Percentiles rank a stretch among this genome's conserved stretches.
These are phyloP conservation scores for Delichon dasypus DNA, from an alignment of 2,797 vertebrate species.

Conservation along the genomic window DNA sequence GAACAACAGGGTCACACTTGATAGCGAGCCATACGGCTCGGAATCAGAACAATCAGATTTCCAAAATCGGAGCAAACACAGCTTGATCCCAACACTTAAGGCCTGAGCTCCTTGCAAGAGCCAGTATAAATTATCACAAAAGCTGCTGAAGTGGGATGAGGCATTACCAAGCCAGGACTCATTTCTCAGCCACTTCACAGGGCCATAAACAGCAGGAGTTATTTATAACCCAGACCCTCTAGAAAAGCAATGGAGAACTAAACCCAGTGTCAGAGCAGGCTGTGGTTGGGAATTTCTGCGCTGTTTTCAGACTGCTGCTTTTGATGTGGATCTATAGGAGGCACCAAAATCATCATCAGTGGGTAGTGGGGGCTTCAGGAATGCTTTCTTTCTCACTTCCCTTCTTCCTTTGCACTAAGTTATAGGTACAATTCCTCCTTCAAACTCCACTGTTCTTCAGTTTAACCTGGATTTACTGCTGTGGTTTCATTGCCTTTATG, in stretches of 20 bases:
- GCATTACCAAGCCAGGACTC: slow-evolving; percentile 1
- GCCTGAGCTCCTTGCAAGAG: neutral
- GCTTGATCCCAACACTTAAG: neutral
- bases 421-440: neutral
- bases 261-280: neutral
- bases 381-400: neutral
- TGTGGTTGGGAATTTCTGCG: neutral
- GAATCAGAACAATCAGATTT: neutral
- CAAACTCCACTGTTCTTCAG: neutral
- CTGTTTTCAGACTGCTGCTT: neutral
- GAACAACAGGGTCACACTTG: slow-evolving; percentile 17
- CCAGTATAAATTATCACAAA: slow-evolving; percentile 30
- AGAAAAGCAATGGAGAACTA: neutral
- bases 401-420: neutral
- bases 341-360: neutral
- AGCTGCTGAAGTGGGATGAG: slow-evolving; percentile 25
- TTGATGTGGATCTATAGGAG: neutral
- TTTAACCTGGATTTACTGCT: neutral
- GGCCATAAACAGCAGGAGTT: slow-evolving; percentile 18
- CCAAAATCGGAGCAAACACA: neutral
- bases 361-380: neutral
- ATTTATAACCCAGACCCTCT: slow-evolving; percentile 1
- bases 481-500: neutral
- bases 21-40: rapidly evolving
- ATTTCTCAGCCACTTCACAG: slow-evolving; percentile 34